These are phyloP conservation scores for Danionella dracula DNA, from an alignment of 2,797 vertebrate genomes.

Conservation along the genomic window DNA sequence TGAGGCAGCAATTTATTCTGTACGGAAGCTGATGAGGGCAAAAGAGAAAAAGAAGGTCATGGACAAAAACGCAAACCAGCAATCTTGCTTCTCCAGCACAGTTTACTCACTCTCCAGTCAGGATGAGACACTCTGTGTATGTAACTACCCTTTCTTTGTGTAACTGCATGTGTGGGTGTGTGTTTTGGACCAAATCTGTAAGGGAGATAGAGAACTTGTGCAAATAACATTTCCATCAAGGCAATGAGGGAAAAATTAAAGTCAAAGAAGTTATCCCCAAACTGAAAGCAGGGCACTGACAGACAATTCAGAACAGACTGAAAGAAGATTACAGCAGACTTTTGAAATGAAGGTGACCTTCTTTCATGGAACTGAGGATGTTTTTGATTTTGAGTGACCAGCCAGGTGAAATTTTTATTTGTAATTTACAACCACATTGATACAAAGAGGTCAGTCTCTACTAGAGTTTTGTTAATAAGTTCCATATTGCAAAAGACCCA, in stretches of 20 bases:
- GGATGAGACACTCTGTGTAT: slow-evolving; percentile 18
- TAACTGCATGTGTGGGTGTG: slow-evolving; percentile 12
- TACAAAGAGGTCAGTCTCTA: slow-evolving; percentile 32
- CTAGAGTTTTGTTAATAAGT: slow-evolving; percentile 18
- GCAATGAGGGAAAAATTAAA: slow-evolving; percentile 30
- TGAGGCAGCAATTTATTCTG: slow-evolving; percentile 29
- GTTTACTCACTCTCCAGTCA: slow-evolving; percentile 29
- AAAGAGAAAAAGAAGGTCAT: slow-evolving; percentile 44
- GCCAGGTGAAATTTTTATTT: slow-evolving; percentile 29
- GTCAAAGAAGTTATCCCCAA: slow-evolving; percentile 23
- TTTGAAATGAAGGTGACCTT: slow-evolving; percentile 34
- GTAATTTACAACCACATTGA: slow-evolving; percentile 39
- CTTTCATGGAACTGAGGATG: slow-evolving; percentile 34
- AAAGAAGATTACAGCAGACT: slow-evolving; percentile 23
- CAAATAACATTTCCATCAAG: slow-evolving; percentile 29
- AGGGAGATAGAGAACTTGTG: slow-evolving; percentile 4
- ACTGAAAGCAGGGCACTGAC: slow-evolving; percentile 15
- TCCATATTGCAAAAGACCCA: too few species aligned
- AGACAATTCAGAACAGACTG: slow-evolving; percentile 20
- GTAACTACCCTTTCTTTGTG: slow-evolving; percentile 12
- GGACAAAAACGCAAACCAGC: slow-evolving; percentile 35
- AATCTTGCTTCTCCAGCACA: slow-evolving; percentile 39
- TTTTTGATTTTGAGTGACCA: slow-evolving; percentile 24
- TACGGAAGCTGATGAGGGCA: slow-evolving; percentile 44
- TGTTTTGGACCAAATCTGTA: not conserved